Evolutionary conservation across 35 echinoderm and acorn worm genomes (phyloP).

Genomic region (Acanthaster planci): DNA sequence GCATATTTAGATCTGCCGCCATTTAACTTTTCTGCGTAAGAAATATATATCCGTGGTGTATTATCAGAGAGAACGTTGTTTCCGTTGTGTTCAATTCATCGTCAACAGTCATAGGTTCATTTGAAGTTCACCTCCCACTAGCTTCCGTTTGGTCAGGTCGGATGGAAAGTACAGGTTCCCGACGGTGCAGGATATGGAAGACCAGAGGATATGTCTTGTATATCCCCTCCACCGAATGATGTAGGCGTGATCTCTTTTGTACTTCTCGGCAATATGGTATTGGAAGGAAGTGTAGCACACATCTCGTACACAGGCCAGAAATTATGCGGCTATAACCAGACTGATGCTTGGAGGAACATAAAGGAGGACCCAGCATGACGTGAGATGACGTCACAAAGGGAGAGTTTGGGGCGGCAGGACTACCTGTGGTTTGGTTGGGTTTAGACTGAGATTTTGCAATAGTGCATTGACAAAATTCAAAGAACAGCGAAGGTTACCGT

Average conservation of each 20-base stretch:
- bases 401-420: neutral
- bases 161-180: neutral
- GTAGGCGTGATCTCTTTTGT: slow-evolving; percentile 20
- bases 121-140: neutral
- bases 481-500: neutral
- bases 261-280: neutral
- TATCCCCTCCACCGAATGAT: neutral
- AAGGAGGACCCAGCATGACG: neutral
- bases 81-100: neutral
- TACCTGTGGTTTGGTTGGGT: neutral
- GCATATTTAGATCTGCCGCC: neutral
- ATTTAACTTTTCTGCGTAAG: neutral
- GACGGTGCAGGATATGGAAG: neutral
- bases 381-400: neutral
- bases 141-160: neutral
- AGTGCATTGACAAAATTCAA: neutral
- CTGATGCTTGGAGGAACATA: neutral
- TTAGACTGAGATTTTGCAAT: neutral
- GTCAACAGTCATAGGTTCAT: neutral
- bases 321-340: neutral
- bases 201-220: neutral
- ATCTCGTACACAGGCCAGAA: neutral
- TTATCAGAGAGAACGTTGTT: neutral
- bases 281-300: neutral
- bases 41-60: neutral